phyloP scores from a whole-genome alignment of 2,888 invertebrate genomes.

The Neria commutata region DNA sequence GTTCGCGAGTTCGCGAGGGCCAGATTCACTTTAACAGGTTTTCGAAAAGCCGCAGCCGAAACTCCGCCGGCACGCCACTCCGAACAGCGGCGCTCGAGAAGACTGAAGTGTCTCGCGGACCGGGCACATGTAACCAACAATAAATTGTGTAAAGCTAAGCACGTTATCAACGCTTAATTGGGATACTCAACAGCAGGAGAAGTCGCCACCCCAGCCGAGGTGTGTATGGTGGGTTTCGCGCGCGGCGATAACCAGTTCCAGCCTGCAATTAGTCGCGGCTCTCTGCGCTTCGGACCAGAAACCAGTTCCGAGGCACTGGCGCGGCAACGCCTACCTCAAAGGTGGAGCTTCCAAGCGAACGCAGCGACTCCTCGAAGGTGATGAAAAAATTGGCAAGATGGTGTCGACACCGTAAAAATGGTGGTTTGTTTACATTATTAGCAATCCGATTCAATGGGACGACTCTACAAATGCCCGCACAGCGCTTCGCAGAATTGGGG shows the following conservation, averaged over 20 bases:
- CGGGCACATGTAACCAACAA: too few species aligned
- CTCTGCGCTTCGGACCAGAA: not conserved
- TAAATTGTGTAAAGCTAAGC: not conserved
- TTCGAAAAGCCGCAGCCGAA: too few species aligned
- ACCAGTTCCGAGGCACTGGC: not conserved
- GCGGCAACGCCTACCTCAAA: constrained; percentile 5
- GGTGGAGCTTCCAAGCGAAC: not conserved
- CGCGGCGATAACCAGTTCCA: not conserved
- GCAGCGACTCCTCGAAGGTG: constrained; percentile 12
- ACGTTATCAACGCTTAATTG: not conserved
- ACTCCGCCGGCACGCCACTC: too few species aligned
- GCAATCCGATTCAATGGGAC: constrained; percentile 52
- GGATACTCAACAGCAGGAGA: not conserved
- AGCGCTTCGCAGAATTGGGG: too few species aligned
- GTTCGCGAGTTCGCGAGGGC: too few species aligned
- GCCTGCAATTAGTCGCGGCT: not conserved
- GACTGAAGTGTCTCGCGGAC: too few species aligned
- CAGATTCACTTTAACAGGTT: too few species aligned
- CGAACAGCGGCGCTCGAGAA: too few species aligned
- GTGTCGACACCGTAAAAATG: constrained; percentile 47
- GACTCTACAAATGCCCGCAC: too few species aligned
- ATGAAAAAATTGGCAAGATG: constrained; percentile 31
- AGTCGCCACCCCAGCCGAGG: not conserved
- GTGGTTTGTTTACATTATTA: constrained; percentile 47
- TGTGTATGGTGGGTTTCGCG: not conserved